Evolutionary conservation across 1,140 invertebrate genomes (phyloP).

Genomic region (Myzus persicae): DNA sequence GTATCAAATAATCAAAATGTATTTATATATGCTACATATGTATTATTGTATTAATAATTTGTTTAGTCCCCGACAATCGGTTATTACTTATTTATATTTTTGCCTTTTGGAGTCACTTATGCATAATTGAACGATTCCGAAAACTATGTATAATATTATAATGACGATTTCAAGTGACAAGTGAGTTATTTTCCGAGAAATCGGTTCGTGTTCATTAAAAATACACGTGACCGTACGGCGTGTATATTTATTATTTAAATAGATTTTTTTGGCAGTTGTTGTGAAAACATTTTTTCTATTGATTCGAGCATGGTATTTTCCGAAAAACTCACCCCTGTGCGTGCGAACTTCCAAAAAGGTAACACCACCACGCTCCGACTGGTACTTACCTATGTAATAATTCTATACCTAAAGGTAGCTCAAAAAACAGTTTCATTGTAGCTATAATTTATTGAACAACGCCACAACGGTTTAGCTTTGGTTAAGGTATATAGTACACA

Average conservation of each 20-base stretch:
- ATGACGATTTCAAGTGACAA: background rate
- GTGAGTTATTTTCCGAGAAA: background rate
- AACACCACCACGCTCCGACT: too few relatives aligned
- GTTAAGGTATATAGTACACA: too few relatives aligned
- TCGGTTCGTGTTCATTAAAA: background rate
- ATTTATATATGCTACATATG: too few relatives aligned
- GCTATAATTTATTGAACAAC: too few relatives aligned
- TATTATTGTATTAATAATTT: background rate
- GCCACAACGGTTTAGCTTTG: too few relatives aligned
- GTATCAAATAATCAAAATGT: too few relatives aligned
- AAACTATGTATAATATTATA: background rate
- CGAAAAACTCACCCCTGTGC: too few relatives aligned
- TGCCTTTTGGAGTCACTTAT: background rate
- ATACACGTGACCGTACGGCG: background rate
- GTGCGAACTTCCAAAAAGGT: too few relatives aligned
- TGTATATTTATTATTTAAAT: background rate
- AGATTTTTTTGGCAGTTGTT: background rate
- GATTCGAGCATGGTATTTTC: background rate
- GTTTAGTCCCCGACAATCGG: background rate
- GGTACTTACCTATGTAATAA: too few relatives aligned
- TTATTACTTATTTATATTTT: background rate
- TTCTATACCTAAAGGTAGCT: too few relatives aligned
- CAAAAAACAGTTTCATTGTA: too few relatives aligned
- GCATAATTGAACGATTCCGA: background rate
- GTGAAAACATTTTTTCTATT: background rate